Evolutionary conservation across 1,140 invertebrate species (phyloP).

Genomic region (Chrysomallon squamiferum): DNA sequence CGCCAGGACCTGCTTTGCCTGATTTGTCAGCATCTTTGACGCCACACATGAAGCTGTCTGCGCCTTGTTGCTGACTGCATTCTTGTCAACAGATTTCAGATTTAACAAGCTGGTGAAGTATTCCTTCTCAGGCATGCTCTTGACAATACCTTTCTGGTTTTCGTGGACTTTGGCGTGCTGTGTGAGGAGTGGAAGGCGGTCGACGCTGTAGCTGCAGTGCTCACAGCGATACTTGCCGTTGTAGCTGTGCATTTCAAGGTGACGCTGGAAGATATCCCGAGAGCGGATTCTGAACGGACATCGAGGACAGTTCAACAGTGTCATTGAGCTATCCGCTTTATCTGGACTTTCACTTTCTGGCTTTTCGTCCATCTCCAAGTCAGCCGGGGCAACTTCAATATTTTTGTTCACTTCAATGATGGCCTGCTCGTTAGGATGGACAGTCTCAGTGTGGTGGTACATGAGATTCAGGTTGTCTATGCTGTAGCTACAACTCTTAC

Average conservation of each 20-base stretch:
- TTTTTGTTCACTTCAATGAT: slow-evolving; percentile 22
- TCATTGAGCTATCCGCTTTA: neutral
- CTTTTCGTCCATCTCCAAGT: slow-evolving; percentile 9
- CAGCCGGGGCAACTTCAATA: slow-evolving; percentile 15
- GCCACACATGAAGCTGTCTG: neutral
- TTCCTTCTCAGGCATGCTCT: neutral
- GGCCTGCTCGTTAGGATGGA: slow-evolving; percentile 37
- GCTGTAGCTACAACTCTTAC: slow-evolving; percentile 46
- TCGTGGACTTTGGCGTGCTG: slow-evolving; percentile 35
- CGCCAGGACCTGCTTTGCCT: neutral
- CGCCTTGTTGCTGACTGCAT: neutral
- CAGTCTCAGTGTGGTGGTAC: slow-evolving; percentile 40
- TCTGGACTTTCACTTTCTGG: neutral
- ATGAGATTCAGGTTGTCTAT: slow-evolving; percentile 42
- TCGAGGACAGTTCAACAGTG: slow-evolving; percentile 23
- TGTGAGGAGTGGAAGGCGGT: slow-evolving; percentile 24
- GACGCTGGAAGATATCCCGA: slow-evolving; percentile 32
- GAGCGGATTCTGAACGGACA: slow-evolving; percentile 43
- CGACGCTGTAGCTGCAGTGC: slow-evolving; percentile 45
- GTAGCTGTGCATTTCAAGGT: slow-evolving; percentile 36
- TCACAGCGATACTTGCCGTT: slow-evolving; percentile 42
- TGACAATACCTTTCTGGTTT: slow-evolving; percentile 11
- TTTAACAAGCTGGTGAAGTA: slow-evolving; percentile 5
- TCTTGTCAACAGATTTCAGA: neutral
- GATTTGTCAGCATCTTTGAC: neutral